Evolutionary conservation across 92 coral and sea anemone species (phyloP), one percentile per base, ranked within the genome.

Genomic region (Desmophyllum pertusum): DNA sequence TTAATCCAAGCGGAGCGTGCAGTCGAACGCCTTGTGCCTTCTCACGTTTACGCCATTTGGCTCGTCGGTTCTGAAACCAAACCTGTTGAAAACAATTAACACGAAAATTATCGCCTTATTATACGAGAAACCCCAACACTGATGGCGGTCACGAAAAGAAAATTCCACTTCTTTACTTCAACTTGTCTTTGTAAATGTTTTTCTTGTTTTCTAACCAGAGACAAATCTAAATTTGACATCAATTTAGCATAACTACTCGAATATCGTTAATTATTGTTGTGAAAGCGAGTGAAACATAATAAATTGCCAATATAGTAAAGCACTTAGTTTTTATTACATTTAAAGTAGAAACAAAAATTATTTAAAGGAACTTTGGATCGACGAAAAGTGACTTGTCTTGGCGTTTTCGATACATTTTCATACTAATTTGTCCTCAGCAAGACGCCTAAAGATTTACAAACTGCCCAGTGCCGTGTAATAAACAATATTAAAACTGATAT

Each of bases 1-100:
- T 85, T 18, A 94, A 80, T 23, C 97, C 95, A n/a, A 96, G 85
- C 7, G 99, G 98, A 30, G 99, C 98, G 68, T 96, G 99, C 0
- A 95, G 76, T 0, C 99, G 89, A 6, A 96, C 92, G 15, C 99
- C 98, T 39, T 94, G 98, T 1, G 98, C 91, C 71, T 94, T 94
- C 70, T 94, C 98, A 2, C 98, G 91, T 51, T 94, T 94, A 53
- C 98, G 86, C 98, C 98, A 94, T 70, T 94, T 94, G 14, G 98
- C 98, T 64, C 98, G 64, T 71, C 98, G 91, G 84, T 94, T 94
- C 67, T 94, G 98, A 69, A 94, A 94, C 98, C 98, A 94, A 48
- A 94, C 98, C 98, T 94, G 88, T 37, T 38, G 13, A 10, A 46
- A 43, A 52, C 39, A 66, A 18, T 30, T n/a, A 9, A 40, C 39